Evolutionary conservation across 2,797 vertebrate genomes (phyloP).

Genomic region (Diplodus sargus): DNA sequence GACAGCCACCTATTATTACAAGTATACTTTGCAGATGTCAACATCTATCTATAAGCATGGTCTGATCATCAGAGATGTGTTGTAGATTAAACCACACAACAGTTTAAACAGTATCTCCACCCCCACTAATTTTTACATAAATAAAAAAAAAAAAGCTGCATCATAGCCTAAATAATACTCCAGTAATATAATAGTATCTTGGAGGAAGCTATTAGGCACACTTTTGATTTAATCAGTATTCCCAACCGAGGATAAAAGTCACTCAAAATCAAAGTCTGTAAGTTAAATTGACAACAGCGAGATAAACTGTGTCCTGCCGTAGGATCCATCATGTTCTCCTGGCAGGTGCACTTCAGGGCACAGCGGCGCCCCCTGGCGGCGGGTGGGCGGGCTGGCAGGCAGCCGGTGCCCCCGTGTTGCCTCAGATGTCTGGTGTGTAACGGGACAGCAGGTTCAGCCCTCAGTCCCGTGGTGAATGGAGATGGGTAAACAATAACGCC

Average conservation of each 20-base stretch:
- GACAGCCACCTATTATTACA: neutral
- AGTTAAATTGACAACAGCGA: too few relatives aligned
- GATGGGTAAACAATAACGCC: constrained; percentile 36
- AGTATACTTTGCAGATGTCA: too few relatives aligned
- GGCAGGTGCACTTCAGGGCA: neutral
- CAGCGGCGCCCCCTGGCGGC: constrained; percentile 17
- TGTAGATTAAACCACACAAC: neutral
- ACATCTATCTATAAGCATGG: neutral
- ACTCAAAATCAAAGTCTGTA: neutral
- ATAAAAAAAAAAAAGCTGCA: neutral
- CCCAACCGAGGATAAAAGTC: neutral
- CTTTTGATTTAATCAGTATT: neutral
- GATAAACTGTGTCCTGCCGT: too few relatives aligned
- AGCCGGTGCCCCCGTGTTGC: neutral
- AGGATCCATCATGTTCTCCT: too few relatives aligned
- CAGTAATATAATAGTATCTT: neutral
- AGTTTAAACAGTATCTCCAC: neutral
- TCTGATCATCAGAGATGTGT: neutral
- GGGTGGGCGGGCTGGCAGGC: neutral
- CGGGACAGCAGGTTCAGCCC: constrained; percentile 60
- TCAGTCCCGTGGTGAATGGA: constrained; percentile 36
- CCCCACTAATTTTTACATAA: neutral
- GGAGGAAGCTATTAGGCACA: too few relatives aligned
- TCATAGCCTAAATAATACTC: neutral
- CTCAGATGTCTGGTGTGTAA: constrained; percentile 13